Percentiles rank a stretch among this genome's conserved stretches.
phyloP scores from a whole-genome alignment of 2,113 vertebrate species.

The Dicrurus megarhynchus region DNA sequence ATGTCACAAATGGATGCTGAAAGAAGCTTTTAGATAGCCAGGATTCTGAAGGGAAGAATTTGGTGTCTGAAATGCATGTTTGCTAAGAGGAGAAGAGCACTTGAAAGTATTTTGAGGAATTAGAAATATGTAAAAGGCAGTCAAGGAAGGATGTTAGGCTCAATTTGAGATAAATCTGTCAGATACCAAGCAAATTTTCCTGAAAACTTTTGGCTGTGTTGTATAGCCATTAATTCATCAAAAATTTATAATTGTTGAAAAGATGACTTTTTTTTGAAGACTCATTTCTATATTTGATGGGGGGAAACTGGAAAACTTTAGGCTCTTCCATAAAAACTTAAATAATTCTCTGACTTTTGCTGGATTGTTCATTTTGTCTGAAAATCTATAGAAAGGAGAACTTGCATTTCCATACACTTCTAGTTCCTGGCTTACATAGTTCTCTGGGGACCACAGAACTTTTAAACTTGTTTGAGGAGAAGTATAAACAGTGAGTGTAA shows the following conservation, averaged over 20 bases:
- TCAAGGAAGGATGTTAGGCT: neutral
- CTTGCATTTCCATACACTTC: neutral
- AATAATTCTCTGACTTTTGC: neutral
- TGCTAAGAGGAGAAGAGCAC: neutral
- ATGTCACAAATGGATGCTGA: neutral
- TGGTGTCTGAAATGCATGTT: neutral
- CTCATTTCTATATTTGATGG: neutral
- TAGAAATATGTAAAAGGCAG: neutral
- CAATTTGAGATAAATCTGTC: neutral
- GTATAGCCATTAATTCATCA: neutral
- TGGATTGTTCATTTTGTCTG: neutral
- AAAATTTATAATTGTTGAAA: neutral
- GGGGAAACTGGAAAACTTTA: neutral
- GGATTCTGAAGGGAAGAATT: neutral
- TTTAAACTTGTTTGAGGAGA: neutral
- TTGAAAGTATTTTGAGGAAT: neutral
- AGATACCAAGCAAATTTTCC: neutral
- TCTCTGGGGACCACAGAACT: neutral
- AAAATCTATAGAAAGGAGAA: neutral
- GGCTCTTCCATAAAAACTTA: neutral
- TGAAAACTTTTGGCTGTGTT: neutral
- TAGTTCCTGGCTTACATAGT: neutral
- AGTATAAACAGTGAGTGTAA: neutral
- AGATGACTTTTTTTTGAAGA: neutral
- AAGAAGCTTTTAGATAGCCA: neutral